These are phyloP conservation scores for Schizopygopsis pylzovi DNA, from an alignment of 2,797 vertebrate genomes.

Conservation along the genomic window DNA sequence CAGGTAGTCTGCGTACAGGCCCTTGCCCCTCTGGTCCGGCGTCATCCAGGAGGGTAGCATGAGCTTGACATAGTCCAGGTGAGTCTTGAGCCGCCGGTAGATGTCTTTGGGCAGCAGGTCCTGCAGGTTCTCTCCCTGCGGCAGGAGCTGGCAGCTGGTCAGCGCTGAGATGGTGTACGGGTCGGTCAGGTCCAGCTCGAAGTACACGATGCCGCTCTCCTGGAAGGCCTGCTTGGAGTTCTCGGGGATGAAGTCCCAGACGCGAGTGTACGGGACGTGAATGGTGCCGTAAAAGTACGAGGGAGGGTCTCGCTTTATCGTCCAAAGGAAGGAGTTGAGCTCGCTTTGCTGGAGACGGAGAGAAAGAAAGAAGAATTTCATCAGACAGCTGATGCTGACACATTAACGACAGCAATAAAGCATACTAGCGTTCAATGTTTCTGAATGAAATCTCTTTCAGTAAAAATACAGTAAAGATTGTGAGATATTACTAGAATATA, in stretches of 20 bases:
- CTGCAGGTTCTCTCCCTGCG: slow-evolving; percentile 86
- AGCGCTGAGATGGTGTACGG: slow-evolving; percentile 87
- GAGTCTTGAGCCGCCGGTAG: slow-evolving; percentile 82
- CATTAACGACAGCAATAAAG: no score
- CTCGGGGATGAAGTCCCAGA: slow-evolving; percentile 90
- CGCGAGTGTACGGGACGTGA: slow-evolving; percentile 87
- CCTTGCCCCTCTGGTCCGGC: slow-evolving; percentile 86
- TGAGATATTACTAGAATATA: no score
- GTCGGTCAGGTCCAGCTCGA: slow-evolving; percentile 90
- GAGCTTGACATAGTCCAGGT: slow-evolving; percentile 89
- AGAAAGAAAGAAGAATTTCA: background rate
- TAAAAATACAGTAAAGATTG: no score
- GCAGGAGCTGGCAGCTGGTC: slow-evolving; percentile 88
- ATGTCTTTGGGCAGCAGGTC: slow-evolving; percentile 87
- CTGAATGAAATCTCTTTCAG: no score
- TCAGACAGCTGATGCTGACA: background rate
- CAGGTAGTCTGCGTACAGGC: slow-evolving; percentile 89
- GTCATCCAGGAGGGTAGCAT: slow-evolving; percentile 94
- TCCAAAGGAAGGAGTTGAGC: slow-evolving; percentile 93
- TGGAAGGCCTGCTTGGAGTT: slow-evolving; percentile 91
- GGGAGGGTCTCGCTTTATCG: slow-evolving; percentile 86
- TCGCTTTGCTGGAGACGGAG: slow-evolving; percentile 80
- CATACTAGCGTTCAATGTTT: no score
- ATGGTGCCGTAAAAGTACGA: slow-evolving; percentile 92
- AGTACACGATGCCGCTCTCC: slow-evolving; percentile 87